These are phyloP conservation scores for Pangasianodon hypophthalmus DNA, from an alignment of 2,113 vertebrate species.

Conservation along the genomic window DNA sequence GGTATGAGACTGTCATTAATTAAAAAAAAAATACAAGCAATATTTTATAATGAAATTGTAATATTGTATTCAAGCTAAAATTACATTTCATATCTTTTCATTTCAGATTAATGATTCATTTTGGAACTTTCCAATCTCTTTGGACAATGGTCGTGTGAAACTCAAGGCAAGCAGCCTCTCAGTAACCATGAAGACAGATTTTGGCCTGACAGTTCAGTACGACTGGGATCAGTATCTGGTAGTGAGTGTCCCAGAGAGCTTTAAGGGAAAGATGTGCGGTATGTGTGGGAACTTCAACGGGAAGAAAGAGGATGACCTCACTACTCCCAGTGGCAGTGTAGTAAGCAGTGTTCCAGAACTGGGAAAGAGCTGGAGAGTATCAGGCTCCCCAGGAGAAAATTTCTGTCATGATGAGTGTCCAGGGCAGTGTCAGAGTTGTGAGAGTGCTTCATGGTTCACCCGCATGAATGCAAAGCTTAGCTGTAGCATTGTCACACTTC, in stretches of 20 bases:
- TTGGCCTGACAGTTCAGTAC: slow-evolving; percentile 66
- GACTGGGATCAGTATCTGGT: slow-evolving; percentile 62
- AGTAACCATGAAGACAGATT: slow-evolving; percentile 59
- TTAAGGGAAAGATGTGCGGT: slow-evolving; percentile 59
- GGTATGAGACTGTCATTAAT: slow-evolving; percentile 60
- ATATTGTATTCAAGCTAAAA: neutral
- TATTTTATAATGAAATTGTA: neutral
- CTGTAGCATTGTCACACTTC: slow-evolving; percentile 15
- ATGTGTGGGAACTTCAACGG: slow-evolving; percentile 77
- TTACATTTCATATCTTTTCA: neutral
- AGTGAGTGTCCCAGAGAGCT: slow-evolving; percentile 66
- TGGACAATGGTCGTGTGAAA: slow-evolving; percentile 34
- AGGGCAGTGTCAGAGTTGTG: slow-evolving; percentile 18
- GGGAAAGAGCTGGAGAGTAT: slow-evolving; percentile 69
- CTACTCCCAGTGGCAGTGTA: slow-evolving; percentile 38
- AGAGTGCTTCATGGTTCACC: neutral
- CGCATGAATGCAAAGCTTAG: slow-evolving; percentile 11
- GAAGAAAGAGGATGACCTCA: slow-evolving; percentile 69
- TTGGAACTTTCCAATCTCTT: slow-evolving; percentile 46
- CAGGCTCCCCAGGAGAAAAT: slow-evolving; percentile 46
- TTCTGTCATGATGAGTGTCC: slow-evolving; percentile 53
- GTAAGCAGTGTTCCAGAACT: slow-evolving; percentile 46
- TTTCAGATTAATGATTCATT: slow-evolving; percentile 51
- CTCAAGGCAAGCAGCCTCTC: slow-evolving; percentile 57
- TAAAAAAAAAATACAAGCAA: neutral